Percentiles rank a stretch among this genome's conserved stretches.
Evolutionary conservation across 1,140 invertebrate genomes (phyloP).

Genomic region (Chelonus insularis): DNA sequence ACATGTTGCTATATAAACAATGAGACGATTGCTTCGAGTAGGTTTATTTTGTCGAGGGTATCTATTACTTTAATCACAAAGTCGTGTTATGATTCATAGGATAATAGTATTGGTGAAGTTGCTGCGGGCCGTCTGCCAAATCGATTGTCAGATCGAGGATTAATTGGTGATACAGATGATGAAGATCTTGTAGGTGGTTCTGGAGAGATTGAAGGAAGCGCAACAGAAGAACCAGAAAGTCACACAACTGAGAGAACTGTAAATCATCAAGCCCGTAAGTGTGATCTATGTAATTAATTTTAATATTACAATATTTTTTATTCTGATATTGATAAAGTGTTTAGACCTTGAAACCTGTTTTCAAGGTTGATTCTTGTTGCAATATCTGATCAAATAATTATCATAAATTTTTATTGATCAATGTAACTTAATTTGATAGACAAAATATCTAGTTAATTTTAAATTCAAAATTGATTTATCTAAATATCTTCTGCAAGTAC

Average conservation of each 20-base stretch:
- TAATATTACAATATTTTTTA: too few relatives aligned
- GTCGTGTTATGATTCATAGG: conserved; percentile 16
- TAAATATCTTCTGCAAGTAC: background rate
- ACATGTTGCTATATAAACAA: background rate
- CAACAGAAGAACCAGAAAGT: conserved; percentile 12
- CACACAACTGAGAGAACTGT: background rate
- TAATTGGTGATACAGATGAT: conserved; percentile 38
- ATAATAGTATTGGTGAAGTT: conserved; percentile 30
- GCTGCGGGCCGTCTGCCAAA: conserved; percentile 22
- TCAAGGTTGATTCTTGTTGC: too few relatives aligned
- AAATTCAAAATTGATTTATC: too few relatives aligned
- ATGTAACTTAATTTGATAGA: too few relatives aligned
- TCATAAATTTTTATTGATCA: too few relatives aligned
- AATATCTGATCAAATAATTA: too few relatives aligned
- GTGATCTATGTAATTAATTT: too few relatives aligned
- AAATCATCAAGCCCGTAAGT: conserved; percentile 35
- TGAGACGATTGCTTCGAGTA: background rate
- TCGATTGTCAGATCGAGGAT: conserved; percentile 17
- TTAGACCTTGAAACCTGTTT: too few relatives aligned
- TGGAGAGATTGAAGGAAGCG: conserved; percentile 45
- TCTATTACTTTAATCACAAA: background rate
- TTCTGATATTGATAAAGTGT: too few relatives aligned
- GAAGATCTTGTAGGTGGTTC: conserved; percentile 46
- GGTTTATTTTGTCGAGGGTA: conserved; percentile 4
- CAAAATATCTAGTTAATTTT: too few relatives aligned